Percentiles rank a stretch among this genome's conserved stretches.
These are phyloP conservation scores for Oscheius onirici DNA, from an alignment of 2,888 invertebrate species.

Conservation along the genomic window DNA sequence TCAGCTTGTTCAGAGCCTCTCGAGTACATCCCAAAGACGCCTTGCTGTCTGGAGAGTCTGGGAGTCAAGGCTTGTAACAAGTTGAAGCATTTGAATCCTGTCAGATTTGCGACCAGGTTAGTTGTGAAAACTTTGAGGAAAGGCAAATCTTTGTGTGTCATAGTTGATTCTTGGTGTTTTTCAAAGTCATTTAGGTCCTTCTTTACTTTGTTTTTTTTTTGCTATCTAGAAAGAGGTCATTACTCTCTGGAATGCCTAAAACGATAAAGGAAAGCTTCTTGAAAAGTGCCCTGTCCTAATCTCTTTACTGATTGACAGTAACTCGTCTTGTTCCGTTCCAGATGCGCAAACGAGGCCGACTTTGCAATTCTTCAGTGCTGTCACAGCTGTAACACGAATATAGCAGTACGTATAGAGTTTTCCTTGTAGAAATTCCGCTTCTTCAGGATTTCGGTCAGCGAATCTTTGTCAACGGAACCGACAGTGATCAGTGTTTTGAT, in stretches of 20 bases:
- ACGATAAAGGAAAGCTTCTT: too few species aligned
- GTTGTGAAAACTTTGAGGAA: too few species aligned
- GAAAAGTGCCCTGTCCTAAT: not conserved
- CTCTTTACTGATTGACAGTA: not conserved
- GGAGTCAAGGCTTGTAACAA: conserved; percentile 21
- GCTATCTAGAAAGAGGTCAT: too few species aligned
- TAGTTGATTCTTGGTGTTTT: too few species aligned
- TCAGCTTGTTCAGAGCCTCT: not conserved
- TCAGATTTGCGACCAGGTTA: conserved; percentile 9
- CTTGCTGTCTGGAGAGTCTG: conserved; percentile 26
- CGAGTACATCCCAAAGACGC: not conserved
- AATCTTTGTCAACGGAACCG: conserved; percentile 16
- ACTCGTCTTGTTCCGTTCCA: not conserved
- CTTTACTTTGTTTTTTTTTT: too few species aligned
- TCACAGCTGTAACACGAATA: conserved; percentile 25
- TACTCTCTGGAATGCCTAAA: too few species aligned
- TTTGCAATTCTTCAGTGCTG: conserved; percentile 35
- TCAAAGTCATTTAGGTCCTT: too few species aligned
- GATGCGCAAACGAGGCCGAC: conserved; percentile 25
- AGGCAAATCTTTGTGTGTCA: too few species aligned
- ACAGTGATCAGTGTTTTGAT: conserved; percentile 26
- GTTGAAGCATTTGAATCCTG: conserved; percentile 8
- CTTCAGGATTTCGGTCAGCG: conserved; percentile 24
- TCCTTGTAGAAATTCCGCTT: not conserved
- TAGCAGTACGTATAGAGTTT: conserved; percentile 2